Evolutionary conservation across 2,797 vertebrate species (phyloP).

Genomic region (Acipenser oxyrinchus): DNA sequence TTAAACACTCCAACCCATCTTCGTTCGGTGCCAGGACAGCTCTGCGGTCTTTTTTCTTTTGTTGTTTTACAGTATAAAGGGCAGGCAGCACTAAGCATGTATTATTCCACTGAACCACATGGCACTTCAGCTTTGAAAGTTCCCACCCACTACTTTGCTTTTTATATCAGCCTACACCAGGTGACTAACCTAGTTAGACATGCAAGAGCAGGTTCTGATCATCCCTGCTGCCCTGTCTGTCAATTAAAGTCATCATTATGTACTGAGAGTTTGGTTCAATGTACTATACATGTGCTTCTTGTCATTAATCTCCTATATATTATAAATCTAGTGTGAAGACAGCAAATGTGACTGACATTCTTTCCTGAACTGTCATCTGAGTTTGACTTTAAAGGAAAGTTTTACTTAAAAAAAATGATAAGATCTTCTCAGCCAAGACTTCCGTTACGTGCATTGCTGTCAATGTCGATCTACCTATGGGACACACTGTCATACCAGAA

Average conservation of each 20-base stretch:
- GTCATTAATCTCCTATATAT: too few relatives aligned
- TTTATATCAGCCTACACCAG: too few relatives aligned
- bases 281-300: too few relatives aligned
- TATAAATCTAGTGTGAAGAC: too few relatives aligned
- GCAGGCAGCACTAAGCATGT: too few relatives aligned
- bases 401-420: background rate
- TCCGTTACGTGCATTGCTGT: background rate
- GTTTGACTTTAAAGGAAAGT: background rate
- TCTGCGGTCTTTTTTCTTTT: too few relatives aligned
- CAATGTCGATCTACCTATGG: background rate
- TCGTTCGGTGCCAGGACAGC: background rate
- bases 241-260: constrained; percentile 29
- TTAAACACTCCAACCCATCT: background rate
- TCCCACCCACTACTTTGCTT: too few relatives aligned
- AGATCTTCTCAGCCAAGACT: background rate
- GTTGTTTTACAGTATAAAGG: too few relatives aligned
- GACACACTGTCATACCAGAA: background rate
- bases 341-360: too few relatives aligned
- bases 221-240: constrained; percentile 34
- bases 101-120: too few relatives aligned
- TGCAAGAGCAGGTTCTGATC: constrained; percentile 25
- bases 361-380: too few relatives aligned
- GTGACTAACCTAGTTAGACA: background rate
- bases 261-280: constrained; percentile 21
- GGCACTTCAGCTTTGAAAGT: too few relatives aligned